phyloP scores from a whole-genome alignment of 2,113 vertebrate genomes.

The Ardeotis arabs region DNA sequence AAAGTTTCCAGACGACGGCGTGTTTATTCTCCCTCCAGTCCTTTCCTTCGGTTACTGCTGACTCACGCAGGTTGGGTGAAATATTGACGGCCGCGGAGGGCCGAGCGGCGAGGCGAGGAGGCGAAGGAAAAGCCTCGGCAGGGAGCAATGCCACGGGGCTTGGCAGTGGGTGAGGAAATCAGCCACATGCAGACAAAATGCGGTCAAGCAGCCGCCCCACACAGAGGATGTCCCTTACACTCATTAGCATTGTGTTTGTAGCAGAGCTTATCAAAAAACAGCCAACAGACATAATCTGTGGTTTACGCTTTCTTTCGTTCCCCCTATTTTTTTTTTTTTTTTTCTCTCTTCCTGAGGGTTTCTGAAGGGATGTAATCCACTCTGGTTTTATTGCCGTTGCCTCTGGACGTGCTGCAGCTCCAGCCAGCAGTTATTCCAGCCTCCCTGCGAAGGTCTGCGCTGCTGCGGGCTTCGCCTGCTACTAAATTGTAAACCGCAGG shows the following conservation, averaged over 20 bases:
- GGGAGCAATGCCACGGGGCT: constrained; percentile 62
- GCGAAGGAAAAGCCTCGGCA: constrained; percentile 52
- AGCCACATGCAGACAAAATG: constrained; percentile 66
- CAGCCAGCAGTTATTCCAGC: constrained; percentile 59
- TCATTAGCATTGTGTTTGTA: constrained; percentile 68
- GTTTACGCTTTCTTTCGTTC: constrained; percentile 52
- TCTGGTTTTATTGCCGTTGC: constrained; percentile 59
- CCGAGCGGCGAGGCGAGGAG: constrained; percentile 12
- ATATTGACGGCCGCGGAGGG: not conserved
- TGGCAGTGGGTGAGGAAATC: constrained; percentile 65
- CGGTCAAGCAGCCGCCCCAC: constrained; percentile 56
- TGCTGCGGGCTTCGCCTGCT: not conserved
- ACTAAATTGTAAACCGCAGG: constrained; percentile 47
- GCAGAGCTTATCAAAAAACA: constrained; percentile 66
- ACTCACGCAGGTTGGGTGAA: constrained; percentile 61
- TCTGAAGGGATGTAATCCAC: constrained; percentile 63
- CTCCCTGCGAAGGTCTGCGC: constrained; percentile 35
- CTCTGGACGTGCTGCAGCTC: constrained; percentile 58
- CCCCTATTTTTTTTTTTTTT: not conserved
- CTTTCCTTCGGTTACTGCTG: constrained; percentile 66
- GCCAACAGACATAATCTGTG: constrained; percentile 73
- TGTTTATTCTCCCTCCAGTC: constrained; percentile 36
- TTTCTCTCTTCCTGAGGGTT: not conserved
- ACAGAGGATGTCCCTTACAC: constrained; percentile 61
- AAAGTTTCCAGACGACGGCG: constrained; percentile 12